Evolutionary conservation across 2,113 vertebrate genomes (phyloP).

Genomic region (Mus pahari): DNA sequence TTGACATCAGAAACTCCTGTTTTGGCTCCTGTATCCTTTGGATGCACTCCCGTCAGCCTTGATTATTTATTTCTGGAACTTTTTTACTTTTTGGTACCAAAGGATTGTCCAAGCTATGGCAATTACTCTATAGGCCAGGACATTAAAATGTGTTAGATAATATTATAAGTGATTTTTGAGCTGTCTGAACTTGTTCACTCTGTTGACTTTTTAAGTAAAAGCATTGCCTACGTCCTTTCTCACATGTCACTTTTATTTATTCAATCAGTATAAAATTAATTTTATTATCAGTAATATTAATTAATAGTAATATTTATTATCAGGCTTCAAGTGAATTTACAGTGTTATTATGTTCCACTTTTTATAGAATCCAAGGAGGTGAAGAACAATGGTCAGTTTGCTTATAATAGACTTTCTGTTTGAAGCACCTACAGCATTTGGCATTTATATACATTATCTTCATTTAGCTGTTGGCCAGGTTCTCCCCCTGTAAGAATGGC

Average conservation of each 20-base stretch:
- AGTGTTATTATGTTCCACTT: neutral
- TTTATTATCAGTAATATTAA: neutral
- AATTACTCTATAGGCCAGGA: neutral
- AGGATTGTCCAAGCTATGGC: neutral
- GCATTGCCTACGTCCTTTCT: neutral
- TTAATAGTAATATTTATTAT: too few relatives aligned
- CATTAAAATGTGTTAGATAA: constrained; percentile 9
- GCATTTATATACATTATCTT: neutral
- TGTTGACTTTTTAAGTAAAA: neutral
- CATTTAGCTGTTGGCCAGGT: neutral
- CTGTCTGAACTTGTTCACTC: neutral
- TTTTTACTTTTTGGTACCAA: neutral
- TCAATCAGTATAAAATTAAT: neutral
- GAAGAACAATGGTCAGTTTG: neutral
- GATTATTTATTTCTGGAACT: neutral
- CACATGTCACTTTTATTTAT: neutral
- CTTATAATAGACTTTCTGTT: neutral
- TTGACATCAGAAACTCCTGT: neutral
- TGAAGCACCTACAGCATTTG: neutral
- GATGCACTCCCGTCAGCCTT: neutral
- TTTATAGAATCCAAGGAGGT: neutral
- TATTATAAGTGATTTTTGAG: neutral
- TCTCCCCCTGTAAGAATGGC: neutral
- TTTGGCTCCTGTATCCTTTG: neutral
- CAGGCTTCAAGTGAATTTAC: neutral